These are phyloP conservation scores for Dendrolimus houi DNA, from an alignment of 2,888 invertebrate genomes.

Conservation along the genomic window DNA sequence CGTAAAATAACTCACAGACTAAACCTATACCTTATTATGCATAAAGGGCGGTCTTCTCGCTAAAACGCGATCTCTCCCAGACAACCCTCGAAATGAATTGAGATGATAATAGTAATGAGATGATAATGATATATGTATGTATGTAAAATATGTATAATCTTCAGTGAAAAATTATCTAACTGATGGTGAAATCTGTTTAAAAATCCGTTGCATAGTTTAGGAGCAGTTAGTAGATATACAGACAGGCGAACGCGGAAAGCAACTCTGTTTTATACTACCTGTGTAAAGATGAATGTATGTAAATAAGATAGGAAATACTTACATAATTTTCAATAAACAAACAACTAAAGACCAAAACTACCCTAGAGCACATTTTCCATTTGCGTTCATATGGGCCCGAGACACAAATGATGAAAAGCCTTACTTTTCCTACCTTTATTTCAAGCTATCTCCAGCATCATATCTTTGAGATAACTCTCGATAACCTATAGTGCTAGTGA, in stretches of 20 bases:
- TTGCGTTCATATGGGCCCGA: conserved; percentile 19
- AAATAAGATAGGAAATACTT: conserved; percentile 4
- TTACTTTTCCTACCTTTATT: conserved; percentile 12
- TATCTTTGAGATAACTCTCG: conserved; percentile 14
- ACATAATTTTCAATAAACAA: conserved; percentile 17
- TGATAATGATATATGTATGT: too few species aligned
- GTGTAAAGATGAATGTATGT: too few species aligned
- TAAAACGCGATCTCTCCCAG: too few species aligned
- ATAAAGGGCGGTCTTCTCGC: too few species aligned
- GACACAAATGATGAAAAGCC: conserved; percentile 14
- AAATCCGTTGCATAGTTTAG: background rate
- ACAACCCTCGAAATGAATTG: too few species aligned
- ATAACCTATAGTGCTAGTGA: conserved; percentile 1
- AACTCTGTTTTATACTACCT: too few species aligned
- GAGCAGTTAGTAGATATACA: background rate
- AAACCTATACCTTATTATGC: too few species aligned
- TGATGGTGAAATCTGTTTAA: background rate
- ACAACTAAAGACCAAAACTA: conserved; percentile 9
- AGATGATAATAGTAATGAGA: too few species aligned
- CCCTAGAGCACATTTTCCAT: conserved; percentile 23
- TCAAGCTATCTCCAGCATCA: conserved; percentile 7
- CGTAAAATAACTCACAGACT: too few species aligned
- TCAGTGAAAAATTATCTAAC: too few species aligned
- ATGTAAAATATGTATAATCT: too few species aligned
- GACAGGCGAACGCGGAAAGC: too few species aligned